Evolutionary conservation across 2,113 vertebrate genomes (phyloP).

Genomic region (Bos taurus): ARS-UCD2.0 NC_037344.1:11281001-11281500

Average conservation of each 20-base stretch:
- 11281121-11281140: neutral
- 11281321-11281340: neutral
- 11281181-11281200: neutral
- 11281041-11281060: neutral
- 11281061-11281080: neutral
- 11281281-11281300: neutral
- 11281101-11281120: neutral
- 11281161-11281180: neutral
- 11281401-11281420: slow-evolving; percentile 52
- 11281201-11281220: neutral
- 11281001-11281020: neutral
- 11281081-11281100: neutral
- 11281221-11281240: neutral
- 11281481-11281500: slow-evolving; percentile 25
- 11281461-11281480: neutral
- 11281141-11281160: neutral
- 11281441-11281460: neutral
- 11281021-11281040: neutral
- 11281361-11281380: neutral
- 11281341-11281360: neutral
- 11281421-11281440: slow-evolving; percentile 1
- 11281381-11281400: neutral
- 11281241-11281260: neutral
- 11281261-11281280: neutral
- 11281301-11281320: neutral